phyloP scores from a whole-genome alignment of 92 coral and sea anemone species.

The Zoanthus gigantus region DNA sequence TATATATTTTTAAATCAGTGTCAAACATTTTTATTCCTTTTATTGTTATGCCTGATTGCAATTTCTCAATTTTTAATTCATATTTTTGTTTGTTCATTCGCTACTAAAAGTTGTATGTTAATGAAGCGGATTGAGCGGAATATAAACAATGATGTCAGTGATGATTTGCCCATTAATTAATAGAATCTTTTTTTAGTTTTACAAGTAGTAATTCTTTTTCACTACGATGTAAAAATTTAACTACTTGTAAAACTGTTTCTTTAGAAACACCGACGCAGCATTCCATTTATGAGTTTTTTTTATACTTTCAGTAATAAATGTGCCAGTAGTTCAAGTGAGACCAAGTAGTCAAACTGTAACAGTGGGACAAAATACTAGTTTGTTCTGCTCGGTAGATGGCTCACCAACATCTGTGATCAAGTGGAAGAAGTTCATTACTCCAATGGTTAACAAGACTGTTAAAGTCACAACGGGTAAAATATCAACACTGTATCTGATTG shows the following conservation, averaged over 20 bases:
- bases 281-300: not conserved
- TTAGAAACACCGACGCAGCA: too few relatives aligned
- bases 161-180: too few relatives aligned
- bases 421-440: slow-evolving; percentile 12
- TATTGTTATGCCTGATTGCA: too few relatives aligned
- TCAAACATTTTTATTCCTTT: too few relatives aligned
- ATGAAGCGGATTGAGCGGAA: too few relatives aligned
- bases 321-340: not conserved
- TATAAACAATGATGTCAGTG: too few relatives aligned
- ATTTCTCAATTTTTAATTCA: too few relatives aligned
- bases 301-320: not conserved
- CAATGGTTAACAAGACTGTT: not conserved
- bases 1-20: too few relatives aligned
- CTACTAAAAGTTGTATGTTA: too few relatives aligned
- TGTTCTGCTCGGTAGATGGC: slow-evolving; percentile 1
- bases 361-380: slow-evolving; percentile 10
- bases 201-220: too few relatives aligned
- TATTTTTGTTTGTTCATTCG: too few relatives aligned
- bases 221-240: too few relatives aligned
- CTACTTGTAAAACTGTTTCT: not conserved
- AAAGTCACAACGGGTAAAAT: slow-evolving; percentile 6
- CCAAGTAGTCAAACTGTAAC: not conserved
- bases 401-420: slow-evolving; percentile 9
- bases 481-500: slow-evolving; percentile 22
- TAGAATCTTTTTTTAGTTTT: not conserved